Evolutionary conservation across 2,113 vertebrate genomes (phyloP), one percentile per base, ranked within the genome.

Genomic region (Sprattus sprattus): DNA sequence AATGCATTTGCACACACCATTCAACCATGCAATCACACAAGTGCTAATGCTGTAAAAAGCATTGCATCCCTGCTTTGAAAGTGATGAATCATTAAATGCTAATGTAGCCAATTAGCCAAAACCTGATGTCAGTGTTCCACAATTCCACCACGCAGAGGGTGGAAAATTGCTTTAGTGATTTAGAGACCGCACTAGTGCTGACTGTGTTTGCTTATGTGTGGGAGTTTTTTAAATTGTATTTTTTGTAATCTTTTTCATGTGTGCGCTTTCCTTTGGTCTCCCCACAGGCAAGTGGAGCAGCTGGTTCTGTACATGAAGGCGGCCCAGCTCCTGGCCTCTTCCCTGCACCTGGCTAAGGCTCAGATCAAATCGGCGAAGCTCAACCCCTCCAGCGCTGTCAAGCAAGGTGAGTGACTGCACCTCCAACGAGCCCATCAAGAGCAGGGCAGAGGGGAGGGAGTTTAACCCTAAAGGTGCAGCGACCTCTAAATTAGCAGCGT

Each of bases 281-380:
- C 81, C 90, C 71, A 45, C 92, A 99, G 98, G 92, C 96, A 97
- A 92, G 98, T 99, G 87, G 98, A 99, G 88, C 98, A 99, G 94
- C 91, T 99, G 95, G 97, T 99, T 86, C 92, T 99, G 54, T 97
- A 98, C 87, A 99, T 99, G 98, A 99, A 99, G 92, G 97, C 96
- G 0, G 97, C 97, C 10, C 98, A 99, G 92, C 94, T 99, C 50
- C 91, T 99, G 5, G 98, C 98, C 0, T 97, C 98, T 5, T 98
- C 98, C 71, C 95, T 99, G 89, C 98, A 99, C 88, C 95, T 99
- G 85, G 97, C 97, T 91, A 99, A 99, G 94, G 96, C 97, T 81
- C 98, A 98, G 94, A 97, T 99, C 88, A 99, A 98, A 89, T 97
- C 97, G 0, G 95, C 96, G 88, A 98, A 99, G 5, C 95, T 99